Evolutionary conservation across 2,113 vertebrate species (phyloP), one percentile per base, ranked within the genome.

Genomic region (Neogobius melanostomus): DNA sequence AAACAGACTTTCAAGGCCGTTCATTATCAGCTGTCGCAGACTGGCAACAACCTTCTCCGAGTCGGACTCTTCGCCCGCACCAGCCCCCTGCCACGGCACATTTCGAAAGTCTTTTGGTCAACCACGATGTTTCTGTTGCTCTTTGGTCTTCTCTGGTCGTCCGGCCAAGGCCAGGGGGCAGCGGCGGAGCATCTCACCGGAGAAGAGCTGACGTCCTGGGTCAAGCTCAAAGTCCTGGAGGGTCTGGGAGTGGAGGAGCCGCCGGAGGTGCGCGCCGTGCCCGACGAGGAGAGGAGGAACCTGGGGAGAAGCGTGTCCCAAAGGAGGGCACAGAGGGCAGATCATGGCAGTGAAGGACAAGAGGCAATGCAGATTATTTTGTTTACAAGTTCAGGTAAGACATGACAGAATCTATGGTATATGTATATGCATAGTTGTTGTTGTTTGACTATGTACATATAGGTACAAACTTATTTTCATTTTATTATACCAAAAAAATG

Each of bases 341-440:
- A 82, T 42, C 56, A 51, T 53, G n/a, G 48, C 65, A 65, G 59
- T 69, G 11, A 82, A 86, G 45, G 1, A 21, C 60, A 66, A 42
- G 95, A 95, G 42, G 89, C 71, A 0, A 93, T 93, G 4, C 90
- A 98, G 73, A 88, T 94, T 54, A 97, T 98, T 66, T 81, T 96
- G 28, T 98, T 99, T 82, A 95, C 97, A 4, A 88, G 85, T 51
- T 89, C 93, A 83, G 95, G 97, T 98, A 81, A 95, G 88, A 80
- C n/a, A 8, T 16, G 50, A 52, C 15, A n/a, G n/a, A 52, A 52
- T 7, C 3, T 6, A n/a, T 1, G 6, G 50, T 6, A 14, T 21
- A 21, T 21, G 21, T 21, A 2, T 21, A 21, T 21, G 21, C 21
- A 21, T 21, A 21, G 1, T 21, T 21, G 21, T 21, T 21, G 2